A percentile compares a stretch with the other conserved stretches of the same genome.
Evolutionary conservation across 2,797 vertebrate species (phyloP).

Genomic region (Pogoniulus pusillus): DNA sequence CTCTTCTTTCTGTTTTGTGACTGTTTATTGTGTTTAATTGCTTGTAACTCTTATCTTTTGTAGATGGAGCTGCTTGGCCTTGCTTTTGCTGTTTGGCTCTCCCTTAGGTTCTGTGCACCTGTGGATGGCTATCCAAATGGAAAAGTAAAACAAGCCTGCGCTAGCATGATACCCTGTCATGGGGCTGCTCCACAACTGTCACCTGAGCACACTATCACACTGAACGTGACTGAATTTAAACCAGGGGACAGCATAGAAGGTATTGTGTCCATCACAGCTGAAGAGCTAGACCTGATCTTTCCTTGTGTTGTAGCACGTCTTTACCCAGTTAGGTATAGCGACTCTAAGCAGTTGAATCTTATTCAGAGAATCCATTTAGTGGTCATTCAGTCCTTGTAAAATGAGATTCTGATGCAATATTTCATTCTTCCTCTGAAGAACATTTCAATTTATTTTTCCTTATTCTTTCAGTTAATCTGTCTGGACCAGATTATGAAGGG

Average conservation of each 20-base stretch:
- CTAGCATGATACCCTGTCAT: constrained; percentile 81
- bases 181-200: constrained; percentile 47
- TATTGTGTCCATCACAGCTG: constrained; percentile 29
- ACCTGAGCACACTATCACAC: constrained; percentile 74
- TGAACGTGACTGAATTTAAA: constrained; percentile 75
- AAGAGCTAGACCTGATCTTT: neutral
- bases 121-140: constrained; percentile 76
- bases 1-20: neutral
- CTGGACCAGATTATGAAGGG: constrained; percentile 79
- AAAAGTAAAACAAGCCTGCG: constrained; percentile 76
- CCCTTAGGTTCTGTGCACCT: constrained; percentile 7
- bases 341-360: neutral
- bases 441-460: neutral
- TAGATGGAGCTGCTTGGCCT: constrained; percentile 66
- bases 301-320: neutral
- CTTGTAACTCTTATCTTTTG: constrained; percentile 17
- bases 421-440: neutral
- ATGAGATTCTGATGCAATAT: neutral
- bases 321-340: neutral
- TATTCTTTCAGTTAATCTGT: constrained; percentile 77
- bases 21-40: neutral
- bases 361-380: neutral
- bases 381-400: neutral
- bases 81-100: neutral
- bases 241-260: constrained; percentile 82